A percentile compares a stretch with the other conserved stretches of the same genome.
phyloP scores from a whole-genome alignment of 1,140 invertebrate genomes.

The Pissodes strobi region DNA sequence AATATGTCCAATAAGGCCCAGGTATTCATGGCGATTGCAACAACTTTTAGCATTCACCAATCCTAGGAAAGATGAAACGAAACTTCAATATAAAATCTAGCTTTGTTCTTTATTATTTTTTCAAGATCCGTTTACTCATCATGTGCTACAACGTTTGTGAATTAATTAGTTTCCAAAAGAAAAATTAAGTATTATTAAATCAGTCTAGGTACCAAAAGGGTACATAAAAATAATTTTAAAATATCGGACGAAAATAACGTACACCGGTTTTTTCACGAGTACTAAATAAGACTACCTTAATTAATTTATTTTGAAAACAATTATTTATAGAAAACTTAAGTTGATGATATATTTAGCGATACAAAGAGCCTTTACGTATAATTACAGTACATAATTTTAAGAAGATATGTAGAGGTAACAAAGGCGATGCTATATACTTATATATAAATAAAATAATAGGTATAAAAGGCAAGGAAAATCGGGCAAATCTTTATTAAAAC shows the following conservation, averaged over 20 bases:
- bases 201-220: constrained; percentile 26
- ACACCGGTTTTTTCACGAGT: not conserved
- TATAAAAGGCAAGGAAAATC: not conserved
- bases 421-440: constrained; percentile 1
- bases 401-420: constrained; percentile 32
- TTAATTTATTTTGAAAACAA: no score
- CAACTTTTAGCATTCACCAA: no score
- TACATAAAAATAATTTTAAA: constrained; percentile 6
- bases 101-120: constrained; percentile 38
- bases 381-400: constrained; percentile 23
- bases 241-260: not conserved
- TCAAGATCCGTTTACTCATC: constrained; percentile 44
- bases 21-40: no score
- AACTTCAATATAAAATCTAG: constrained; percentile 52
- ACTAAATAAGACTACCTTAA: no score
- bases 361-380: constrained; percentile 16
- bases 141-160: constrained; percentile 50
- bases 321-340: not conserved
- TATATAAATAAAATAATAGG: not conserved
- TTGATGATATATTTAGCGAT: constrained; percentile 4
- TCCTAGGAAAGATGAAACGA: no score
- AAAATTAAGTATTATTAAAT: constrained; percentile 34
- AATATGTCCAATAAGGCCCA: no score
- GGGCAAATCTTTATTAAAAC: not conserved
- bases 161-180: constrained; percentile 42